Evolutionary conservation across 2,113 vertebrate species (phyloP).

Genomic region (Micromys minutus): DNA sequence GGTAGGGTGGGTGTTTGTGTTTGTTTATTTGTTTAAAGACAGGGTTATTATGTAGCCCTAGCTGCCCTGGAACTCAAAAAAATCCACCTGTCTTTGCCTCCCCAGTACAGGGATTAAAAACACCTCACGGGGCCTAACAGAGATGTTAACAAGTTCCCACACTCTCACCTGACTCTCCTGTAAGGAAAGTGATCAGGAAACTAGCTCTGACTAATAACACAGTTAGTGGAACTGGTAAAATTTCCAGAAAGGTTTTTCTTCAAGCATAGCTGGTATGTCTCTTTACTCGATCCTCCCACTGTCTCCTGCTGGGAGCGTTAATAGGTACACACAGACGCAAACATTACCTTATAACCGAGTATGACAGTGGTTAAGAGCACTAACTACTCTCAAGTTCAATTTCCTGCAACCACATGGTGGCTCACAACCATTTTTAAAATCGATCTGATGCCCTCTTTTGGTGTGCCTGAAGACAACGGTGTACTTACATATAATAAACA

Average conservation of each 20-base stretch:
- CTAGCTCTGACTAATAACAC: background rate
- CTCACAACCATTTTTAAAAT: no score
- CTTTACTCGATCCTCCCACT: background rate
- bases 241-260: background rate
- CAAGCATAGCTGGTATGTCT: background rate
- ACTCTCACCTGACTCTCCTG: background rate
- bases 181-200: background rate
- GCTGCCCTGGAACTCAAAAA: background rate
- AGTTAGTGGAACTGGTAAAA: background rate
- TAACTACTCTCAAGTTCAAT: no score
- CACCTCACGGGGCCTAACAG: background rate
- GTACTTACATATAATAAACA: no score
- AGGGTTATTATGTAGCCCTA: background rate
- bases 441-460: no score
- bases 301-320: background rate
- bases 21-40: background rate
- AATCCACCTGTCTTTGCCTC: background rate
- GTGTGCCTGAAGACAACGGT: no score
- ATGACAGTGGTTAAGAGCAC: no score
- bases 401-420: no score
- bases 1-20: background rate
- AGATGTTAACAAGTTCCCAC: background rate
- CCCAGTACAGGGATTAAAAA: background rate
- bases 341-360: background rate
- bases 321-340: background rate